Conservation (phyloP, 2,888 invertebrate genomes). For the Imbricaverruca yamaguchii region DNA sequence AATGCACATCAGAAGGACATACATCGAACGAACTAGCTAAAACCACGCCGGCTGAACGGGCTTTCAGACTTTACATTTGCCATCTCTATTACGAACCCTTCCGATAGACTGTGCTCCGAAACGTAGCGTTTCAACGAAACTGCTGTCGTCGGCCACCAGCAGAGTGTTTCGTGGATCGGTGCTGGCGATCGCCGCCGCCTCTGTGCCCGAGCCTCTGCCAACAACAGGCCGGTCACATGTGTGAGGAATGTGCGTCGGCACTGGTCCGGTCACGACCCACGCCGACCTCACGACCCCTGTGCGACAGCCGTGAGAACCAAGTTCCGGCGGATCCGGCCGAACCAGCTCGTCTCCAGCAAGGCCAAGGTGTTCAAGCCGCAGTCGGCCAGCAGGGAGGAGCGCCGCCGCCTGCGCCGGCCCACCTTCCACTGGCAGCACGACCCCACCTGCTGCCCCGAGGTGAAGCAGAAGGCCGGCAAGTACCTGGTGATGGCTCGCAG, state of each 20-base stretch:
- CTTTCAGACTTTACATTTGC: too few relatives aligned
- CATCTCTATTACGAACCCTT: too few relatives aligned
- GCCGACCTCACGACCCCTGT: not conserved
- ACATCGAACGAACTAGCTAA: too few relatives aligned
- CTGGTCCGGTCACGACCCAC: not conserved
- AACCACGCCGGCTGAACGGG: too few relatives aligned
- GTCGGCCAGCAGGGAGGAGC: slow-evolving; percentile 35
- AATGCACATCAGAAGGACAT: too few relatives aligned
- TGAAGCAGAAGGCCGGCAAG: slow-evolving; percentile 35
- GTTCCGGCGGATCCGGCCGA: slow-evolving; percentile 38
- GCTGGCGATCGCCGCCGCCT: too few relatives aligned
- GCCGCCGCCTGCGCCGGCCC: slow-evolving; percentile 38
- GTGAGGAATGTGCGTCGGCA: not conserved
- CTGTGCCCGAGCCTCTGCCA: too few relatives aligned
- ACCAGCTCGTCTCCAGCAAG: slow-evolving; percentile 40
- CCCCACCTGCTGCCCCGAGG: slow-evolving; percentile 41
- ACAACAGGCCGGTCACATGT: too few relatives aligned
- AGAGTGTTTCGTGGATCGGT: too few relatives aligned
- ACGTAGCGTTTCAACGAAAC: too few relatives aligned
- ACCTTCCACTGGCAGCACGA: slow-evolving; percentile 39
- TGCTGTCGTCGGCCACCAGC: too few relatives aligned
- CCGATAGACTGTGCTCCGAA: too few relatives aligned
- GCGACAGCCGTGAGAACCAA: slow-evolving; percentile 41
- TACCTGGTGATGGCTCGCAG: slow-evolving; percentile 43
- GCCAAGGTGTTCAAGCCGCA: slow-evolving; percentile 39